phyloP scores from a whole-genome alignment of 2,888 invertebrate genomes.

The Drosophila putrida region DNA sequence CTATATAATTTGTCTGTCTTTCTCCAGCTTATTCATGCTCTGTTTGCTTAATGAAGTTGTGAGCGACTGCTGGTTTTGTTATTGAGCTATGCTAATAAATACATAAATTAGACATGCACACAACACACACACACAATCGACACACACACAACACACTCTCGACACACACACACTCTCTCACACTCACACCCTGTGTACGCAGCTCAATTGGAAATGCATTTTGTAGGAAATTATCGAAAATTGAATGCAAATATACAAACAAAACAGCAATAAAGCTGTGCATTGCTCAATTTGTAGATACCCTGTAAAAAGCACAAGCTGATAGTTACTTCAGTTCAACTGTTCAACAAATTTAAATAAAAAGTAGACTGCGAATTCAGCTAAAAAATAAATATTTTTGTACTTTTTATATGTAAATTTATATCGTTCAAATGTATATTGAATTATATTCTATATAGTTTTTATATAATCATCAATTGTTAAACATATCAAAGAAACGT shows the following conservation, averaged over 20 bases:
- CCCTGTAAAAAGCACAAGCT: not conserved
- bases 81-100: conserved; percentile 57
- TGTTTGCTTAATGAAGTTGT: conserved; percentile 31
- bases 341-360: too few species aligned
- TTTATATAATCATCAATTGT: too few species aligned
- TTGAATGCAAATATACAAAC: conserved; percentile 50
- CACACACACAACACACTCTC: not conserved
- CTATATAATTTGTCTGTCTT: not conserved
- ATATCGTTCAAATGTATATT: too few species aligned
- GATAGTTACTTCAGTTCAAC: too few species aligned
- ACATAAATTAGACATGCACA: conserved; percentile 51
- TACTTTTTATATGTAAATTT: too few species aligned
- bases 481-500: too few species aligned
- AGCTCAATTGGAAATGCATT: conserved; percentile 18
- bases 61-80: conserved; percentile 23
- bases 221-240: conserved; percentile 55
- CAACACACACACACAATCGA: conserved; percentile 8
- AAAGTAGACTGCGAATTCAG: not conserved
- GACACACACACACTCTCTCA: conserved; percentile 2
- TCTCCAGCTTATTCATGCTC: conserved; percentile 1
- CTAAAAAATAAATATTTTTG: too few species aligned
- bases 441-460: too few species aligned
- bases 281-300: not conserved
- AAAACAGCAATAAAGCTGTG: not conserved
- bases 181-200: not conserved